These are phyloP conservation scores for Talpa occidentalis DNA, from an alignment of 2,113 vertebrate genomes.

Conservation along the genomic window DNA sequence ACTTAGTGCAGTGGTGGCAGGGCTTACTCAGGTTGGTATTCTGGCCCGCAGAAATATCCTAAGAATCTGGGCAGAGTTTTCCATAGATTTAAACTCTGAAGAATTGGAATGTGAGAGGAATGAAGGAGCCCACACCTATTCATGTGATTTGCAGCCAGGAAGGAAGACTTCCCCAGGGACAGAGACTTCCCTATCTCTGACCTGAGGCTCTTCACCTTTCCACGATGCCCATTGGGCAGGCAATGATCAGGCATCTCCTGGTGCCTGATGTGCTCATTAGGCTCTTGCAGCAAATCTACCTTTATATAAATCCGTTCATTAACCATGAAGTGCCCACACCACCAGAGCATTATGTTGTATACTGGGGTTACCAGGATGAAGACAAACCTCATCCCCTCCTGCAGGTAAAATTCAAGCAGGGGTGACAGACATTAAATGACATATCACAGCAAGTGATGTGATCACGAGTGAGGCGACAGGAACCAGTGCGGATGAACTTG, in stretches of 20 bases:
- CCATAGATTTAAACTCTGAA: conserved; percentile 33
- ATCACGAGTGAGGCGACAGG: neutral
- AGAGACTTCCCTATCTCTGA: neutral
- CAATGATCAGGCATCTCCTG: neutral
- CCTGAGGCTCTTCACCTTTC: neutral
- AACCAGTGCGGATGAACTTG: neutral
- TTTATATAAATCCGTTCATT: neutral
- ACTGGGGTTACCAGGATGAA: neutral
- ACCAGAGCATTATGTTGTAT: neutral
- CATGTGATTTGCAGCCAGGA: neutral
- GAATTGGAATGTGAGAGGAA: conserved; percentile 40
- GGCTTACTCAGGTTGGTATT: conserved; percentile 6
- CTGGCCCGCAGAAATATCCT: conserved; percentile 18
- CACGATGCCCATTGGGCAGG: neutral
- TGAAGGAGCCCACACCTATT: neutral
- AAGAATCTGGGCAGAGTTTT: conserved; percentile 59
- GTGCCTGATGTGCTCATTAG: neutral
- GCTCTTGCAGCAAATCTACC: conserved; percentile 4
- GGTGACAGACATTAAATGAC: neutral
- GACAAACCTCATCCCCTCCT: neutral
- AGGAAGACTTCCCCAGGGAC: conserved; percentile 1
- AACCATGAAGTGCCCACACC: neutral
- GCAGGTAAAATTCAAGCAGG: neutral
- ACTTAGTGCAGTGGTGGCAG: neutral
- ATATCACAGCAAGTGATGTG: neutral